Percentiles rank a stretch among this genome's conserved stretches.
Evolutionary conservation across 2,113 vertebrate genomes (phyloP).

Genomic region (Gobiocypris rarus): DNA sequence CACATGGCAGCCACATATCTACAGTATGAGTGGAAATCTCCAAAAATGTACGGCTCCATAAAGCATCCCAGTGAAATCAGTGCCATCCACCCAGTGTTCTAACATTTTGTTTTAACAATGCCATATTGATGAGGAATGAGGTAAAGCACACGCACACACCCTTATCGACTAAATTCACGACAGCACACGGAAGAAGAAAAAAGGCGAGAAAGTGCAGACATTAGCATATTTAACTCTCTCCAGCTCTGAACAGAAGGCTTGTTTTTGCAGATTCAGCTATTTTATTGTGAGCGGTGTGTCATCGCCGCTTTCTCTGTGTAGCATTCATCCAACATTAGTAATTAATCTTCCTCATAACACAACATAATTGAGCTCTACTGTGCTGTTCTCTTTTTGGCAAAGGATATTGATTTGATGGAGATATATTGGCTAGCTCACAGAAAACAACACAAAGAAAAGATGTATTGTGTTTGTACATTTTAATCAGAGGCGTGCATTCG

Average conservation of each 20-base stretch:
- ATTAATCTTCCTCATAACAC: constrained; percentile 38
- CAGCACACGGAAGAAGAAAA: constrained; percentile 36
- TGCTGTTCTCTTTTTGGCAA: neutral
- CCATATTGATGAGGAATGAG: neutral
- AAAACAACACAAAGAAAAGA: constrained; percentile 9
- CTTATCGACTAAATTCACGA: constrained; percentile 51
- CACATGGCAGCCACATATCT: neutral
- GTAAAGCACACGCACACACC: constrained; percentile 38
- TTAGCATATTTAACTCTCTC: constrained; percentile 55
- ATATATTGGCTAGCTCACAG: neutral
- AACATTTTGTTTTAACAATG: constrained; percentile 13
- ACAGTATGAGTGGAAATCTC: neutral
- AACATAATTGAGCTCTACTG: neutral
- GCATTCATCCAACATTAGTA: neutral
- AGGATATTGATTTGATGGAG: neutral
- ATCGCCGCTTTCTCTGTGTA: neutral
- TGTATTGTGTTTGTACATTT: neutral
- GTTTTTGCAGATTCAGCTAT: constrained; percentile 41
- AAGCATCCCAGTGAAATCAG: neutral
- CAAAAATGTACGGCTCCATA: neutral
- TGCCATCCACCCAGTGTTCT: neutral
- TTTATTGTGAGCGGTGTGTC: constrained; percentile 14
- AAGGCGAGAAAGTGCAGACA: constrained; percentile 51
- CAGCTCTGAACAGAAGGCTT: constrained; percentile 4
- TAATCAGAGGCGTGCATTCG: neutral